Percentiles rank a stretch among this genome's conserved stretches.
Conservation (phyloP, 37 sponge, comb jelly and placozoan genomes). For the Amphimedon queenslandica region DNA sequence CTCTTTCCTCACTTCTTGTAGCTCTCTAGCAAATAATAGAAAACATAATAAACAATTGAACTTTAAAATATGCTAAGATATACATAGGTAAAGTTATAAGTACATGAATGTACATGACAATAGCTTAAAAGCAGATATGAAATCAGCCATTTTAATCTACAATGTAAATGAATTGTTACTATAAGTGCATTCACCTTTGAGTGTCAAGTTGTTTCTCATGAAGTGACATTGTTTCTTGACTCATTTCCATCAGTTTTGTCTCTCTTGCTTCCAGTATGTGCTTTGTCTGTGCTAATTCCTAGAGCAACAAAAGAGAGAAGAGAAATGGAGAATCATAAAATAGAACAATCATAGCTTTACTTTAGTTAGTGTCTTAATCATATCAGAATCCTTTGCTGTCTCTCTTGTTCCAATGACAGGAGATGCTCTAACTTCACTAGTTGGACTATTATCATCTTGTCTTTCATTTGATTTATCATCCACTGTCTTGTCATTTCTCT, state of each 20-base stretch:
- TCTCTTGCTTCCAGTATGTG: constrained; percentile 68
- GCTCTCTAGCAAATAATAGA: background rate
- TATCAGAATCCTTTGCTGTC: too few species aligned
- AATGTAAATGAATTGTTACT: background rate
- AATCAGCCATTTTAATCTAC: background rate
- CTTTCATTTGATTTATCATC: too few species aligned
- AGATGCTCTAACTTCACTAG: too few species aligned
- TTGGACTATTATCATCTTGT: too few species aligned
- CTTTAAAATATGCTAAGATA: constrained; percentile 16
- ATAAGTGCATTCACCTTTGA: constrained; percentile 27
- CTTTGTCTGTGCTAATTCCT: constrained; percentile 48
- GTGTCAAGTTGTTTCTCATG: constrained; percentile 53
- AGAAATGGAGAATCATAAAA: too few species aligned
- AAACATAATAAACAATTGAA: background rate
- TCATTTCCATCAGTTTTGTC: constrained; percentile 59
- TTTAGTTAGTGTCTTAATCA: too few species aligned
- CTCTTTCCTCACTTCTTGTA: constrained; percentile 21
- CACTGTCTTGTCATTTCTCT: too few species aligned
- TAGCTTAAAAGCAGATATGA: background rate
- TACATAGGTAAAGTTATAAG: background rate
- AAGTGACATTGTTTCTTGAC: constrained; percentile 44
- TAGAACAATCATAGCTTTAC: too few species aligned
- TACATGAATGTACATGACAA: constrained; percentile 8
- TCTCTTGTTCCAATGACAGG: too few species aligned
- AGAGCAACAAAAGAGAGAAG: too few species aligned